A percentile compares a stretch with the other conserved stretches of the same genome.
Conservation (phyloP, 2,797 vertebrate species). For the Heterohyrax brucei region DNA sequence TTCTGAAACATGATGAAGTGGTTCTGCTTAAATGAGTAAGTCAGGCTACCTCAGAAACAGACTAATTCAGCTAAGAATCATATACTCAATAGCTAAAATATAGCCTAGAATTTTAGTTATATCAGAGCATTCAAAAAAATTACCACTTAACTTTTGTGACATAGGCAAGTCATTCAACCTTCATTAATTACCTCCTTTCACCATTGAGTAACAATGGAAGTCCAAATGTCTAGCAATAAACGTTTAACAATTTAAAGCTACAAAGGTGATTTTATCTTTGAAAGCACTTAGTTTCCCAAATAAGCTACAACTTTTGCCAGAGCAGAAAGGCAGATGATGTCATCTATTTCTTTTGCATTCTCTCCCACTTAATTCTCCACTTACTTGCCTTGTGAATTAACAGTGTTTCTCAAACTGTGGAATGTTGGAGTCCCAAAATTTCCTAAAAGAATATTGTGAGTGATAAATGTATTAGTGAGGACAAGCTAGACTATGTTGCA, state of each 20-base stretch:
- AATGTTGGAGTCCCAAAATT: not conserved
- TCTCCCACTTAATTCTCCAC: slow-evolving; percentile 5
- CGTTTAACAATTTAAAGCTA: slow-evolving; percentile 44
- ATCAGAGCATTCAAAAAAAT: slow-evolving; percentile 24
- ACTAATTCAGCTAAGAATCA: slow-evolving; percentile 54
- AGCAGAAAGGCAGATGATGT: not conserved
- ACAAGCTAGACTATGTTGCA: not conserved
- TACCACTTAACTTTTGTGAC: slow-evolving; percentile 49
- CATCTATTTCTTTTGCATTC: slow-evolving; percentile 6
- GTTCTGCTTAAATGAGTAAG: slow-evolving; percentile 71
- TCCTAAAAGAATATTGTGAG: not conserved
- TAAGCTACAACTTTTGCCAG: not conserved
- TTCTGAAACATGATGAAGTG: slow-evolving; percentile 72
- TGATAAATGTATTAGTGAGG: slow-evolving; percentile 31
- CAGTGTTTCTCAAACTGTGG: not conserved
- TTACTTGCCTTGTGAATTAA: slow-evolving; percentile 27
- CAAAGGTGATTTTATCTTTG: slow-evolving; percentile 47
- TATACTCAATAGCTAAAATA: slow-evolving; percentile 54
- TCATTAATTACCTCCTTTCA: slow-evolving; percentile 65
- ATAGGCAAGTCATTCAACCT: slow-evolving; percentile 67
- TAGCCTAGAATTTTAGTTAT: slow-evolving; percentile 68
- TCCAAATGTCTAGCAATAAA: slow-evolving; percentile 69
- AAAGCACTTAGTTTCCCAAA: slow-evolving; percentile 52
- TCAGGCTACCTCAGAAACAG: slow-evolving; percentile 56
- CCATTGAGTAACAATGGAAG: slow-evolving; percentile 57